These are phyloP conservation scores for Menidia menidia DNA, from an alignment of 2,797 vertebrate species.

Conservation along the genomic window DNA sequence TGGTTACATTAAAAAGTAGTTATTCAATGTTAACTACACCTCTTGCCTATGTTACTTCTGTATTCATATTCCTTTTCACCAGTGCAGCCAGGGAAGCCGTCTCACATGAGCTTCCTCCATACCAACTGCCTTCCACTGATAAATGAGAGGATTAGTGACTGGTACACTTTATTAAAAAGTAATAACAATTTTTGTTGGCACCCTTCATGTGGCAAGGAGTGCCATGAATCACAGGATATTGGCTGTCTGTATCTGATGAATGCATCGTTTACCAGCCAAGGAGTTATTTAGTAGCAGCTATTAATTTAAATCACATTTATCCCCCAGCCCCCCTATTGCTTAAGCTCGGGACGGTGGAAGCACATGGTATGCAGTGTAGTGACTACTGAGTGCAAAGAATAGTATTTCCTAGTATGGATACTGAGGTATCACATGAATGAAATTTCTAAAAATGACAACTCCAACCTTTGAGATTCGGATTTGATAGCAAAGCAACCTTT, in stretches of 20 bases:
- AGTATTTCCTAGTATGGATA: conserved; percentile 26
- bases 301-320: conserved; percentile 99
- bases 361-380: conserved; percentile 70
- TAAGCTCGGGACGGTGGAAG: conserved; percentile 70
- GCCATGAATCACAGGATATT: conserved; percentile 99
- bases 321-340: conserved; percentile 74
- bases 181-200: conserved; percentile 99
- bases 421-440: conserved; percentile 17
- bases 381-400: conserved; percentile 50
- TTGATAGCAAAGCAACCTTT: conserved; percentile 10
- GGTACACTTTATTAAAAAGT: conserved; percentile 99
- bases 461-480: conserved; percentile 17
- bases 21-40: conserved; percentile 43
- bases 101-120: conserved; percentile 77
- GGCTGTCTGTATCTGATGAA: conserved; percentile 99
- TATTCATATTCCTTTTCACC: conserved; percentile 84
- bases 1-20: conserved; percentile 34
- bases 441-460: conserved; percentile 30
- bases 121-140: conserved; percentile 90
- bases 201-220: conserved; percentile 96
- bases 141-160: conserved; percentile 98
- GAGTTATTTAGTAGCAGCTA: conserved; percentile 99
- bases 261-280: conserved; percentile 99
- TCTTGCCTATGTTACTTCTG: conserved; percentile 45
- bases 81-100: conserved; percentile 86